These are phyloP conservation scores for Notolabrus celidotus DNA, from an alignment of 2,797 vertebrate species.

Conservation along the genomic window DNA sequence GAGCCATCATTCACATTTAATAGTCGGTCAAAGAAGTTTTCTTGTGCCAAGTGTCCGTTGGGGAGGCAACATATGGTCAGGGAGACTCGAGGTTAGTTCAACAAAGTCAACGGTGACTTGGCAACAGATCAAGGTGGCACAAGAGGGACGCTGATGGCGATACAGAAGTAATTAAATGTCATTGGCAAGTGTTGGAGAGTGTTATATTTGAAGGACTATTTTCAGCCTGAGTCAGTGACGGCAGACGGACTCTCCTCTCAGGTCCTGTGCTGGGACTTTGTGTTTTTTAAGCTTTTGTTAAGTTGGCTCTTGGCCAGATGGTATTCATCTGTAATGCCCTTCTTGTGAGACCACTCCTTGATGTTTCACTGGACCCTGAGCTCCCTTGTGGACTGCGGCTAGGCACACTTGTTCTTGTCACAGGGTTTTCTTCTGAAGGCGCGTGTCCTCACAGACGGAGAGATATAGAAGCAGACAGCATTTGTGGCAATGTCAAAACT, in stretches of 20 bases:
- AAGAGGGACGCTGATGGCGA: constrained; percentile 58
- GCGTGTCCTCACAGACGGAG: constrained; percentile 19
- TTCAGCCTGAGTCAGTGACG: constrained; percentile 54
- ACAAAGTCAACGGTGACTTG: constrained; percentile 74
- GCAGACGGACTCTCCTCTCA: constrained; percentile 45
- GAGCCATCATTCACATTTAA: constrained; percentile 41
- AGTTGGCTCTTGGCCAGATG: constrained; percentile 59
- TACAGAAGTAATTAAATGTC: constrained; percentile 76
- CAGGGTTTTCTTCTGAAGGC: constrained; percentile 34
- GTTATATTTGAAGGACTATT: constrained; percentile 65
- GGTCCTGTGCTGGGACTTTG: constrained; percentile 48
- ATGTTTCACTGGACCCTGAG: constrained; percentile 44
- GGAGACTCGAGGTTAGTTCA: constrained; percentile 70
- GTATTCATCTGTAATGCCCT: constrained; percentile 58
- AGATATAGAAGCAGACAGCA: constrained; percentile 44
- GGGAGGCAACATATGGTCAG: constrained; percentile 70
- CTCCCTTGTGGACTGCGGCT: constrained; percentile 40
- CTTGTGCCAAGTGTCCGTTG: constrained; percentile 54
- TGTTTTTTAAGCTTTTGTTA: constrained; percentile 46
- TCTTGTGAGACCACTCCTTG: constrained; percentile 47
- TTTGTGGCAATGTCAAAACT: constrained; percentile 58
- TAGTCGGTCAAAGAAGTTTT: constrained; percentile 47
- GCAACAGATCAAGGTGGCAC: constrained; percentile 72
- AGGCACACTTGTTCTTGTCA: constrained; percentile 41
- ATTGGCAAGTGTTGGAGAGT: constrained; percentile 60